Conservation (phyloP, 2,888 invertebrate genomes). For the Dryobotodes eremita region DNA sequence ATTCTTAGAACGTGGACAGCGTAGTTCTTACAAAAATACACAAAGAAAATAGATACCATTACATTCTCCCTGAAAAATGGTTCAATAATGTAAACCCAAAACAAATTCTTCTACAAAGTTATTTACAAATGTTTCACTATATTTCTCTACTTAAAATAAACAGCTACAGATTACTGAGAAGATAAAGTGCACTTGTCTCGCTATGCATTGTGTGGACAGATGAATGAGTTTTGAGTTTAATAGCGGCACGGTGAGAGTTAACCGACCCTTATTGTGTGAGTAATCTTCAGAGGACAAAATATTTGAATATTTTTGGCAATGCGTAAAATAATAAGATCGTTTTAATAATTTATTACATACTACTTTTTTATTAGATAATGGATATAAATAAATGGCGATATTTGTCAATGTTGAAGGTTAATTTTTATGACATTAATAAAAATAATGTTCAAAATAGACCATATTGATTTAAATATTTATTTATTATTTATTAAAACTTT, state of each 20-base stretch:
- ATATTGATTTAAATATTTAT: too few species aligned
- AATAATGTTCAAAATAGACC: too few species aligned
- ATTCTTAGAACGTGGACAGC: background rate
- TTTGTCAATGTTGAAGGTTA: too few species aligned
- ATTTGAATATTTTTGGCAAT: conserved; percentile 7
- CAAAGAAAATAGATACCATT: background rate
- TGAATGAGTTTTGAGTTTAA: conserved; percentile 30
- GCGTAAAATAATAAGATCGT: background rate
- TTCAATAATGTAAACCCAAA: background rate
- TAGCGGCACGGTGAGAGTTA: conserved; percentile 26
- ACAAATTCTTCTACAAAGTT: background rate
- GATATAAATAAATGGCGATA: too few species aligned
- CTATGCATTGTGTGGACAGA: background rate
- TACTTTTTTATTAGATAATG: too few species aligned
- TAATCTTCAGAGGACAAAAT: conserved; percentile 16
- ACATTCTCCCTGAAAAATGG: background rate
- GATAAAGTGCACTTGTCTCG: conserved; percentile 19
- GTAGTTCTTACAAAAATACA: background rate
- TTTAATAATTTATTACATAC: background rate
- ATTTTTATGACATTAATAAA: too few species aligned
- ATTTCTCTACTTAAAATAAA: conserved; percentile 9
- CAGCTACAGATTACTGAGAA: background rate
- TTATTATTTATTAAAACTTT: too few species aligned
- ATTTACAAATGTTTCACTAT: background rate
- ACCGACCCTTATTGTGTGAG: conserved; percentile 17